Evolutionary conservation across 53 echinoderm and acorn worm species (phyloP), one percentile per base, ranked within the genome.

Genomic region (Actinopyga echinites): DNA sequence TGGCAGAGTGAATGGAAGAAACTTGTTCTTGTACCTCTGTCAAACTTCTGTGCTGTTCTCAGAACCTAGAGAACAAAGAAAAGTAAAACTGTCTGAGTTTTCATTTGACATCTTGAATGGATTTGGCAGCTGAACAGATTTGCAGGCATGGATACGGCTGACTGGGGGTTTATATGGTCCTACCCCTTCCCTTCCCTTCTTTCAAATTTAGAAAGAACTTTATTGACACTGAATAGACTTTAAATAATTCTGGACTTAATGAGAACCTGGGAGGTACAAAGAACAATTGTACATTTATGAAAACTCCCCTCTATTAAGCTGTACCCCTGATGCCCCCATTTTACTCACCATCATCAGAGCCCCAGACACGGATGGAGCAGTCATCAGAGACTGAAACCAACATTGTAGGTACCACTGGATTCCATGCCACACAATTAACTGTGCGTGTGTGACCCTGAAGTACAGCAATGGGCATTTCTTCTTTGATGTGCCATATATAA

Each of bases 401-500:
- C 97, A 97, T 97, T 58, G 92, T 97, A 32, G 97, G 97, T 86
- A 97, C 79, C 69, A 88, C 90, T 80, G 97, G 97, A 80, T 97
- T 97, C 97, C 97, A 97, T 23, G 97, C 88, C 55, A 94, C 97
- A 85, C 97, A 97, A 85, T 97, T 97, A 32, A 97, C 97, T 74
- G 97, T 97, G 80, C 97, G 45, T 60, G 94, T 97, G 85, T 97
- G 97, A 49, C 97, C 97, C 80, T 92, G 97, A 57, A 97, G 80
- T 69, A 94, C 94, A 44, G 94, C 92, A 43, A 97, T 94, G 23
- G 97, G 97, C 87, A 92, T 90, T 89, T 97, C 97, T 55, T 92
- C 90, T 79, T 97, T 97, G 82, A 90, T 88, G 85, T 97, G 97
- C 97, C 97, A 97, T 64, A 97, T 88, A 90, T 93, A 97, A 28